A percentile compares a stretch with the other conserved stretches of the same genome.
Evolutionary conservation across 2,797 vertebrate genomes (phyloP).

Genomic region (Acipenser oxyrinchus): DNA sequence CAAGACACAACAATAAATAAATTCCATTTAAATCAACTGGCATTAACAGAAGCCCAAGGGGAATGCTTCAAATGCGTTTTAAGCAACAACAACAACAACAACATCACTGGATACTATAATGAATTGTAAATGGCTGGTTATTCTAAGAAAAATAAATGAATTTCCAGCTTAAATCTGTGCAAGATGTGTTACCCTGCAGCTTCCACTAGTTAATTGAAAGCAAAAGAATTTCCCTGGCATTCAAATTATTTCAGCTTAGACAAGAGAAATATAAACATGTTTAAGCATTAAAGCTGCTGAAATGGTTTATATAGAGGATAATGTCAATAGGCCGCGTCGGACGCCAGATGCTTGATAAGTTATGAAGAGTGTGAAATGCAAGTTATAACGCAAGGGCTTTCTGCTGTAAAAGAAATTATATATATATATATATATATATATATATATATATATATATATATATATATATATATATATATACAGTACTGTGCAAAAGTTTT

Average conservation of each 20-base stretch:
- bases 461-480: too few relatives aligned
- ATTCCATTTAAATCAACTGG: neutral
- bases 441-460: too few relatives aligned
- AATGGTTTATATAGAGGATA: neutral
- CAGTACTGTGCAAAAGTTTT: too few relatives aligned
- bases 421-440: too few relatives aligned
- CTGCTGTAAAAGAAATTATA: too few relatives aligned
- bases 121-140: neutral
- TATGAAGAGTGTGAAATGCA: too few relatives aligned
- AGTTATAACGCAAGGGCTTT: too few relatives aligned
- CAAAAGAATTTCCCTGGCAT: neutral
- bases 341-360: too few relatives aligned
- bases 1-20: neutral
- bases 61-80: neutral
- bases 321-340: too few relatives aligned
- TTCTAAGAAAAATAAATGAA: neutral
- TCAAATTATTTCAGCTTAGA: slow-evolving; percentile 1
- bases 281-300: neutral
- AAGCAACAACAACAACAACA: neutral
- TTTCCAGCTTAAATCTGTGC: neutral
- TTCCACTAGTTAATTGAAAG: slow-evolving; percentile 7
- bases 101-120: neutral
- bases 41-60: neutral
- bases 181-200: neutral
- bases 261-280: neutral